These are phyloP conservation scores for Musca domestica DNA, from an alignment of 1,140 invertebrate species.

Conservation along the genomic window DNA sequence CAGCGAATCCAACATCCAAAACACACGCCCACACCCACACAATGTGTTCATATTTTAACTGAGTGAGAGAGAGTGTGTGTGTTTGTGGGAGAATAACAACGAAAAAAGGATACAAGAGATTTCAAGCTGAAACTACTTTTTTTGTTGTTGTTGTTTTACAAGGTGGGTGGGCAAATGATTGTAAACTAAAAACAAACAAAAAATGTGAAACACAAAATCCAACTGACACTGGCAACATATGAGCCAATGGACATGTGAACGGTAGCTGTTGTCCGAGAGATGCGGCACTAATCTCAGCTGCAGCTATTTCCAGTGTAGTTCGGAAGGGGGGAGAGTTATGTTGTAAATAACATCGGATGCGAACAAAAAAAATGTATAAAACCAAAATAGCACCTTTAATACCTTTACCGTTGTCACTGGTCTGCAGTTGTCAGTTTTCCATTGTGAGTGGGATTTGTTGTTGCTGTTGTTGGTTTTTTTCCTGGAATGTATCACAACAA, in stretches of 20 bases:
- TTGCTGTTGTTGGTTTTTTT: too few species aligned
- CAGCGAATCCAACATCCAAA: not conserved
- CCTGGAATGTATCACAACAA: too few species aligned
- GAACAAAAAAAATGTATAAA: not conserved
- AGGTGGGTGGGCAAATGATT: not conserved
- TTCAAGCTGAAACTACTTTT: too few species aligned
- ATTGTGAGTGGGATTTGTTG: too few species aligned
- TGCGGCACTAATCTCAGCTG: not conserved
- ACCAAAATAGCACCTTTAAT: not conserved
- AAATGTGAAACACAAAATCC: not conserved
- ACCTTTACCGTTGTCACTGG: too few species aligned
- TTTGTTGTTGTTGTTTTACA: not conserved
- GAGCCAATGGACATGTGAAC: too few species aligned
- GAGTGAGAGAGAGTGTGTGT: too few species aligned
- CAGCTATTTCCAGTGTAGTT: not conserved
- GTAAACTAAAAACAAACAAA: slow-evolving; percentile 2
- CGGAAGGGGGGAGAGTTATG: not conserved
- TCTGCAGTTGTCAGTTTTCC: too few species aligned
- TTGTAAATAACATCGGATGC: not conserved
- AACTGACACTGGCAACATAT: slow-evolving; percentile 5
- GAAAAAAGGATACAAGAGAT: not conserved
- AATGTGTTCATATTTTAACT: not conserved
- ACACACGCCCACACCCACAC: not conserved
- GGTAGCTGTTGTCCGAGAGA: not conserved
- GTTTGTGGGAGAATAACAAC: not conserved